Base-by-base conservation (phyloP, 2,797 vertebrate genomes). In the Hemibagrus guttatus region DNA sequence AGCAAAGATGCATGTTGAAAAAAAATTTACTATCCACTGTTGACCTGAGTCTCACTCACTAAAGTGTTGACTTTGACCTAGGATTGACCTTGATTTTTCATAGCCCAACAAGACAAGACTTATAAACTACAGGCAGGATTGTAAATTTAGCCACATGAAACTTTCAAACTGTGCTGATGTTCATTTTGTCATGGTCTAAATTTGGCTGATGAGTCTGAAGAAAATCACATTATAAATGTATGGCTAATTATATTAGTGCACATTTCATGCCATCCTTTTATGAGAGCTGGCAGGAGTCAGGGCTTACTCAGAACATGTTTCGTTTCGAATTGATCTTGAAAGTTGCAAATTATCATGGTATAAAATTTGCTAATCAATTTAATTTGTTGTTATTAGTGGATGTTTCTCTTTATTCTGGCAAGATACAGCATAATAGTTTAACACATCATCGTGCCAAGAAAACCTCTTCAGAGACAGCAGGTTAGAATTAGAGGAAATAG, bases 61-160 rank as follows among this genome's bases (percentile, higher is more conserved):
- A 92, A 94, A 93, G 90, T 93, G 92, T 92, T 92, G 94, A 93
- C 91, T 93, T 93, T 94, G 92, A 93, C 91, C 92, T 85, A 81
- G 21, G 52, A 76, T 13, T 78, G 63, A 64, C 66, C 28, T 74
- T 81, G 52, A 85, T 92, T 94, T 94, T 93, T 93, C 92, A 85
- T 88, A 90, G 89, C 90, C 82, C 49, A 68, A 87, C 89, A 91
- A 90, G 89, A 91, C 0, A 76, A 76, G 26, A 91, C 90, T 92
- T 93, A 90, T 93, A 93, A 94, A 94, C 89, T 91, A 66, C 88
- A 91, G 91, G 93, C 91, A 90, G 92, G 91, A 93, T 89, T 89
- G 92, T 94, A 94, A 93, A 94, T 94, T 91, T 85, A 72, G 81
- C 91, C 91, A 91, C 91, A 91, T 93, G 93, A 94, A 94, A 93